Evolutionary conservation across 2,888 invertebrate genomes (phyloP), one percentile per base, ranked within the genome.

Genomic region (Megamerina dolium): DNA sequence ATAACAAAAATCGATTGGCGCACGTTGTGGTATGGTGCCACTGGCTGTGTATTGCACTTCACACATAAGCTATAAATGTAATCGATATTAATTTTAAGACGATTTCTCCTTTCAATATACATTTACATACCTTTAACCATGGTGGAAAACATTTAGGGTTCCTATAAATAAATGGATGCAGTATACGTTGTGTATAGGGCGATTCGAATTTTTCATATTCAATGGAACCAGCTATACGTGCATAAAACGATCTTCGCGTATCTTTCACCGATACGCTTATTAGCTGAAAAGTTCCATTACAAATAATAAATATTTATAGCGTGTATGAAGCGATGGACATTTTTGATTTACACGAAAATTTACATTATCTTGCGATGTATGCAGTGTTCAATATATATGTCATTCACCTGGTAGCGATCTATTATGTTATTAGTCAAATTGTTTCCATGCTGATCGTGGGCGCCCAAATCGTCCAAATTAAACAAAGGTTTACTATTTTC

Each of bases 141-240:
- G 77, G 64, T 0, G 93, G 87, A 36, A 64, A 71, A 14, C 79
- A 76, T 47, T 75, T 74, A 6, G 67, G 64, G 63, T 91, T 89
- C 54, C 87, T 74, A 51, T 85, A 77, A 51, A 94, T 91, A 68
- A 82, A 92, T 1, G 93, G 92, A 68, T 87, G 87, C 43, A 94
- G 75, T 41, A 81, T 69, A 40, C 84, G 79, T 50, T 80, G 80
- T 5, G 84, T 83, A 61, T 83, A 80, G 1, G 83, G 78, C 21
- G 86, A 87, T 43, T 83, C 75, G 59, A 85, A 80, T 12, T 77
- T 63, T 32, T 75, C 68, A 17, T 77, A 72, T 48, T 77, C 75
- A 19, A 70, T 67, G 45, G 66, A 65, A 2, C 81, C 77, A 18
- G 78, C 72, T 13, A 83, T 63, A 37, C 77, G 59, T 0, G 76